phyloP scores from a whole-genome alignment of 2,888 invertebrate species.

The Polylopha cassiicola region DNA sequence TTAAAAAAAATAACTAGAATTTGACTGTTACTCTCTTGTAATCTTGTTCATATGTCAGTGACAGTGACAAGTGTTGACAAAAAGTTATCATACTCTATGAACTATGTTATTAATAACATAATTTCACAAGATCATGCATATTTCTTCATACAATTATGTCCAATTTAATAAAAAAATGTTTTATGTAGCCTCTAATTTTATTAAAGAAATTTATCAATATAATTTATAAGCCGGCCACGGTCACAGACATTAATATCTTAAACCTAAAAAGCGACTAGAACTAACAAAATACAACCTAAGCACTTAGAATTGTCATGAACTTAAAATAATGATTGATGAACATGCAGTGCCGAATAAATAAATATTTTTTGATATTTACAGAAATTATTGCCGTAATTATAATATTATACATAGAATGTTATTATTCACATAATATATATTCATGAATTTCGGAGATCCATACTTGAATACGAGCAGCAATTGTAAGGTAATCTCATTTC shows the following conservation, averaged over 20 bases:
- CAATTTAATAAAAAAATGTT: slow-evolving; percentile 2
- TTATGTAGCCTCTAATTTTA: slow-evolving; percentile 16
- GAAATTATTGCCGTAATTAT: slow-evolving; percentile 26
- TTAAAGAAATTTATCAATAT: slow-evolving; percentile 28
- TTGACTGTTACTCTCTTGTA: too few relatives aligned
- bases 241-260: slow-evolving; percentile 43
- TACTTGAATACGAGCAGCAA: slow-evolving; percentile 17
- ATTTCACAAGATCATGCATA: too few relatives aligned
- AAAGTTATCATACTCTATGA: too few relatives aligned
- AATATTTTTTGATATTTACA: slow-evolving; percentile 39
- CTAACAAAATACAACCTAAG: slow-evolving; percentile 62
- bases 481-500: slow-evolving; percentile 9
- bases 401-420: slow-evolving; percentile 10
- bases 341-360: slow-evolving; percentile 18
- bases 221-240: slow-evolving; percentile 31
- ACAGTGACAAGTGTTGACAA: too few relatives aligned
- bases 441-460: slow-evolving; percentile 19
- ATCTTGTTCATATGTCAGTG: too few relatives aligned
- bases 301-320: slow-evolving; percentile 62
- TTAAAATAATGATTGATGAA: slow-evolving; percentile 35
- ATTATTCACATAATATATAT: slow-evolving; percentile 9
- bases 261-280: slow-evolving; percentile 69
- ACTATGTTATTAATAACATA: too few relatives aligned
- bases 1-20: too few relatives aligned
- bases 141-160: too few relatives aligned